Evolutionary conservation across 2,113 vertebrate genomes (phyloP), one percentile per base, ranked within the genome.

Genomic region (Ophiodon elongatus): DNA sequence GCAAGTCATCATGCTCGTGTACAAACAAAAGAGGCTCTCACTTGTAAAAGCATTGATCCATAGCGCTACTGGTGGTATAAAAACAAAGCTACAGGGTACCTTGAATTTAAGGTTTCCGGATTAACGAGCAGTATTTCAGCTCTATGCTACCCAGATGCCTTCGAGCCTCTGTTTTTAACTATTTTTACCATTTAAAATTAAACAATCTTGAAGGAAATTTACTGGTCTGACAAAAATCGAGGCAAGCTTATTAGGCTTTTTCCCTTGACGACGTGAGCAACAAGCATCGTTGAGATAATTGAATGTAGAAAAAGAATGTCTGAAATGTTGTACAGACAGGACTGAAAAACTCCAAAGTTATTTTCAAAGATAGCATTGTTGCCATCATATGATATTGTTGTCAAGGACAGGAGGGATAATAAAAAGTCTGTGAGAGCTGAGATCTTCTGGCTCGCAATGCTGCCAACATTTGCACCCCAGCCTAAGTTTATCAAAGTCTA

Each of bases 381-480:
- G 33, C 37, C 43, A 54, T 80, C 68, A 52, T 57, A 9, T 21
- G 10, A 80, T 73, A 70, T 45, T 59, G 31, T 69, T 80, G 65
- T 80, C 62, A 83, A 81, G 69, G 83, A 71, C 50, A 76, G 19
- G 41, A 11, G 31, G 29, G 33, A 66, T 62, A 57, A 67, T 63
- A 62, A 64, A 52, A 68, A 50, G 13, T 50, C 54, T 67, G 19
- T 70, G 29, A 54, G 50, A 72, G 41, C 73, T 65, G 23, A 76
- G 41, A 78, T 62, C 54, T 14, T 31, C 37, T 85, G 43, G 21
- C 52, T 77, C 11, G 23, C 14, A 52, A 14, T 25, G 37, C 69
- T 77, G 76, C 67, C 35, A 78, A 72, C 33, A 59, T 79, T 71
- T 84, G 23, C 41, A 62, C 54, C 59, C 23, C 52, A 63, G 37